Evolutionary conservation across 2,113 vertebrate species (phyloP), one percentile per base, ranked within the genome.

Genomic region (Percopsis transmontana): DNA sequence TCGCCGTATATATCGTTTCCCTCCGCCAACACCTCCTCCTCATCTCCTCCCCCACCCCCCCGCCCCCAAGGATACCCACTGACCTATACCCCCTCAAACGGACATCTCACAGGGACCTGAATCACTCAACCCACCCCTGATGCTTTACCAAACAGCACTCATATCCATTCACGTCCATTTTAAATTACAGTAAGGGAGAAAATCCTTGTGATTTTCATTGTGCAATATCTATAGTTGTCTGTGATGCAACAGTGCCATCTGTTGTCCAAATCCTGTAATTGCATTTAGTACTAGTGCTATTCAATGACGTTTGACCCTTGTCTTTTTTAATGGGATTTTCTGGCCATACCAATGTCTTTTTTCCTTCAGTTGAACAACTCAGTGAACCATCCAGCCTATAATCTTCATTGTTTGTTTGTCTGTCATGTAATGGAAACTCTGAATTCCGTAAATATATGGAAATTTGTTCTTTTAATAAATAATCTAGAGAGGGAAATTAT

Each of bases 301-400:
- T 65, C 63, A 48, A 48, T 58, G 68, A 63, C 45, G n/a, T 16
- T 63, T 72, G 66, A 66, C 68, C 52, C 21, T 33, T 11, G 24
- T 68, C 63, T 58, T 69, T 73, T 82, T 59, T 72, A 71, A 83
- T 70, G 73, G 12, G 65, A 67, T 77, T 61, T 61, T 74, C 58
- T 59, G 50, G 38, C 74, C 85, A 82, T 82, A 83, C 44, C 66
- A 52, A 81, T 70, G 77, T 85, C 74, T 84, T 69, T 82, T 83
- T 70, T 65, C 56, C 80, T 70, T 74, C 77, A 54, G 75, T 85
- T 73, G 62, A 82, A 84, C 79, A 74, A 85, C 86, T 90, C 83
- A 89, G 84, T 84, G 83, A 90, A 89, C 89, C 87, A 90, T 76
- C 84, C 85, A 84, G 85, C 87, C 87, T 90, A 85, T 87, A 83